phyloP scores from a whole-genome alignment of 2,888 invertebrate genomes.

The Sarcophaga carnaria region DNA sequence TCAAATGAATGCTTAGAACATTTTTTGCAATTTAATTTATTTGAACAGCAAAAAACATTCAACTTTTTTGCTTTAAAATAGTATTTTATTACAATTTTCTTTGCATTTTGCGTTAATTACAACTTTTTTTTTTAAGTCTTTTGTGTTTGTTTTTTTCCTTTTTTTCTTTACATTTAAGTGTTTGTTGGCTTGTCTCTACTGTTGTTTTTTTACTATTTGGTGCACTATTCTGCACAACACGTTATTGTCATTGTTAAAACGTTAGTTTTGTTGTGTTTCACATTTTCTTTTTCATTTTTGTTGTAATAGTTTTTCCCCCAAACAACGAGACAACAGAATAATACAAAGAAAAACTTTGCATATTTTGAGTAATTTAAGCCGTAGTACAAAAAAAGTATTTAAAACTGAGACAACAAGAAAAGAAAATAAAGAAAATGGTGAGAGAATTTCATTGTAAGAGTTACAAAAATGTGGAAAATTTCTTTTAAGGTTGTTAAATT shows the following conservation, averaged over 20 bases:
- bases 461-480: conserved; percentile 39
- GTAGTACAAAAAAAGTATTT: neutral
- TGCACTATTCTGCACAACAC: conserved; percentile 43
- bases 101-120: conserved; percentile 61
- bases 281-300: conserved; percentile 15
- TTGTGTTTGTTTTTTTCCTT: neutral
- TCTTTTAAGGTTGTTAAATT: conserved; percentile 63
- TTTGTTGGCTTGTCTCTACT: conserved; percentile 28
- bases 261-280: conserved; percentile 46
- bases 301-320: neutral
- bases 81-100: conserved; percentile 41
- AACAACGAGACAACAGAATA: neutral
- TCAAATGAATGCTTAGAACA: too few species aligned
- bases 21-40: too few species aligned
- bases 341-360: conserved; percentile 48
- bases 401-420: too few species aligned
- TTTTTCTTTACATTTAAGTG: conserved; percentile 33
- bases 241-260: conserved; percentile 62
- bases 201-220: conserved; percentile 24
- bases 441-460: neutral
- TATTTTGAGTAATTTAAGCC: conserved; percentile 55
- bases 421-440: too few species aligned
- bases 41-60: neutral
- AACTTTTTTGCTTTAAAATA: neutral
- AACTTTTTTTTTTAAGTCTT: conserved; percentile 55